Percentiles rank a stretch among this genome's conserved stretches.
These are phyloP conservation scores for Lepas anatifera DNA, from an alignment of 2,888 invertebrate genomes.

Conservation along the genomic window DNA sequence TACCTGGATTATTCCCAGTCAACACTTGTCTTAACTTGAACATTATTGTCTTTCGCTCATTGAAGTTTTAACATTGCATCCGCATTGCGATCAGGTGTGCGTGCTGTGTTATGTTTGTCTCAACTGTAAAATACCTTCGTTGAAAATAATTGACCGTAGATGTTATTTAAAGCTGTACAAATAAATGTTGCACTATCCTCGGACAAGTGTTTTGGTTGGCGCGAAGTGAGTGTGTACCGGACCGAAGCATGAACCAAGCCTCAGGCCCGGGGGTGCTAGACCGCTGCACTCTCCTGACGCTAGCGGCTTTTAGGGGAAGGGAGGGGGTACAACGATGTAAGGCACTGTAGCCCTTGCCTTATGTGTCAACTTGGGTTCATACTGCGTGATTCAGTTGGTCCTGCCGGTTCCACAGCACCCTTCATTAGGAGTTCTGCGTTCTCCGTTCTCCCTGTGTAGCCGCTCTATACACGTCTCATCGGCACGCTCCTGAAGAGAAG, in stretches of 20 bases:
- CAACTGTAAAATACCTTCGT: constrained; percentile 6
- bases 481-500: too few species aligned
- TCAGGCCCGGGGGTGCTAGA: too few species aligned
- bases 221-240: too few species aligned
- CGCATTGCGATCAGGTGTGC: constrained; percentile 6
- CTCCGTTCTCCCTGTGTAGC: too few species aligned
- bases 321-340: not conserved
- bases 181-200: constrained; percentile 11
- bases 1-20: constrained; percentile 12
- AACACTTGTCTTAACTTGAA: constrained; percentile 1
- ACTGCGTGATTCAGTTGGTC: too few species aligned
- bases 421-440: too few species aligned
- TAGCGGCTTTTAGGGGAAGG: not conserved
- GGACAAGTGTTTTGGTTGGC: not conserved
- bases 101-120: constrained; percentile 5
- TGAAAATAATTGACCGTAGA: not conserved
- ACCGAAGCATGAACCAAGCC: not conserved
- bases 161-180: constrained; percentile 12
- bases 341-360: not conserved
- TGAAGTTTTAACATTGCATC: constrained; percentile 10
- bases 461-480: too few species aligned
- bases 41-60: constrained; percentile 10
- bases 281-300: too few species aligned
- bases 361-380: not conserved
- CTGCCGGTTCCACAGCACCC: too few species aligned